Evolutionary conservation across 2,797 vertebrate genomes (phyloP).

Genomic region (Falco cherrug): DNA sequence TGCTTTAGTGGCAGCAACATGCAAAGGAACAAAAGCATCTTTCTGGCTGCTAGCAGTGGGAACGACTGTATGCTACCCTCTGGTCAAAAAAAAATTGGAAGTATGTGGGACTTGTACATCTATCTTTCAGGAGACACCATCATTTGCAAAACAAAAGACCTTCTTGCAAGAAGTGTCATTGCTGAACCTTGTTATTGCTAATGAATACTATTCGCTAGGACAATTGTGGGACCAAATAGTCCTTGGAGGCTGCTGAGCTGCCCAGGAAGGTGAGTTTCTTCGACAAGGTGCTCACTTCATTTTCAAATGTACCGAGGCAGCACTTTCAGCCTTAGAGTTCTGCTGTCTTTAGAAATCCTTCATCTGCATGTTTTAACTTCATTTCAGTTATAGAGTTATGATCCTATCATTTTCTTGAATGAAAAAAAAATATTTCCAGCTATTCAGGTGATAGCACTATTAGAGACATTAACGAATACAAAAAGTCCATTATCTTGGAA

Average conservation of each 20-base stretch:
- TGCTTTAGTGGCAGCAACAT: neutral
- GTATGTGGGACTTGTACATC: fast-evolving
- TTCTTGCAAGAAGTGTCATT: neutral
- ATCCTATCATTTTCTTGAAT: neutral
- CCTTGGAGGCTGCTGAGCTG: neutral
- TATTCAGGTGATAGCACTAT: constrained; percentile 8
- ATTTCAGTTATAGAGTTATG: neutral
- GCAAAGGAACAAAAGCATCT: neutral
- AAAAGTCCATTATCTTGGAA: constrained; percentile 11
- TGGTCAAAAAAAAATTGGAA: neutral
- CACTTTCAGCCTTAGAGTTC: neutral
- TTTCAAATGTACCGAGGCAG: neutral
- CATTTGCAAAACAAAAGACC: neutral
- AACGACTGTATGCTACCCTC: neutral
- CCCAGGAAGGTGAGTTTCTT: neutral
- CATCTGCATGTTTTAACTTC: neutral
- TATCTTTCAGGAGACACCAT: neutral
- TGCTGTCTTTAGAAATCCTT: neutral
- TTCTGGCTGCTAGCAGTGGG: neutral
- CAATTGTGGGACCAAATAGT: neutral
- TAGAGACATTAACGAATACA: neutral
- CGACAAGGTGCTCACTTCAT: neutral
- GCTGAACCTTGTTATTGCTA: neutral
- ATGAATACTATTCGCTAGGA: neutral
- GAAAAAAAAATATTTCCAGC: neutral